These are phyloP conservation scores for Endomychus coccineus DNA, from an alignment of 2,888 invertebrate species.

Conservation along the genomic window DNA sequence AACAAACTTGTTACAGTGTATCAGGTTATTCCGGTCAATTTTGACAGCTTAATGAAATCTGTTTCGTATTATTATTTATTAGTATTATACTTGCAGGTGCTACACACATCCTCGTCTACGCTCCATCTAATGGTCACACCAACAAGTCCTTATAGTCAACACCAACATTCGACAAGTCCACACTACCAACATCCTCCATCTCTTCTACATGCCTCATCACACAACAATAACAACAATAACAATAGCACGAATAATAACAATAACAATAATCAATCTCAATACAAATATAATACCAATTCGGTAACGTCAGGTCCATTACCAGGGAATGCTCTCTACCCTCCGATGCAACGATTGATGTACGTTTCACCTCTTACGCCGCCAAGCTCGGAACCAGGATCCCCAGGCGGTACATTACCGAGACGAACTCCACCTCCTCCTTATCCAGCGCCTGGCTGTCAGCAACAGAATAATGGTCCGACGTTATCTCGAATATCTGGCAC, in stretches of 20 bases:
- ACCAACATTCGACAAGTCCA: conserved; percentile 33
- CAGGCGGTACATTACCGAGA: conserved; percentile 62
- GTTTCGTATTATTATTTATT: neutral
- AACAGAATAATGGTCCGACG: conserved; percentile 27
- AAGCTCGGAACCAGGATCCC: conserved; percentile 81
- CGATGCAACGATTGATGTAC: conserved; percentile 61
- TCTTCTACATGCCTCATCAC: conserved; percentile 30
- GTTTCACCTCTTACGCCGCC: conserved; percentile 82
- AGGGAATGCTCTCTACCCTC: conserved; percentile 46
- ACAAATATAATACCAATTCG: conserved; percentile 33
- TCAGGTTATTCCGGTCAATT: too few species aligned
- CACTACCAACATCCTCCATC: conserved; percentile 36
- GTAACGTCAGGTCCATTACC: conserved; percentile 39
- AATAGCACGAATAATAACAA: conserved; percentile 24
- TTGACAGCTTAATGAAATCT: neutral
- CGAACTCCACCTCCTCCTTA: conserved; percentile 74
- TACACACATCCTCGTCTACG: conserved; percentile 46
- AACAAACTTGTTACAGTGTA: too few species aligned
- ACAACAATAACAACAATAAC: conserved; percentile 28
- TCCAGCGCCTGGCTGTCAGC: conserved; percentile 50
- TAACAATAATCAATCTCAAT: conserved; percentile 34
- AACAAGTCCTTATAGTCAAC: conserved; percentile 42
- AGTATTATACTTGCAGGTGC: conserved; percentile 27
- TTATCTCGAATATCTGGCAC: conserved; percentile 35
- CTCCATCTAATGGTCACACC: conserved; percentile 52